phyloP scores from a whole-genome alignment of 2,888 invertebrate genomes.

The Melipona bicolor region DNA sequence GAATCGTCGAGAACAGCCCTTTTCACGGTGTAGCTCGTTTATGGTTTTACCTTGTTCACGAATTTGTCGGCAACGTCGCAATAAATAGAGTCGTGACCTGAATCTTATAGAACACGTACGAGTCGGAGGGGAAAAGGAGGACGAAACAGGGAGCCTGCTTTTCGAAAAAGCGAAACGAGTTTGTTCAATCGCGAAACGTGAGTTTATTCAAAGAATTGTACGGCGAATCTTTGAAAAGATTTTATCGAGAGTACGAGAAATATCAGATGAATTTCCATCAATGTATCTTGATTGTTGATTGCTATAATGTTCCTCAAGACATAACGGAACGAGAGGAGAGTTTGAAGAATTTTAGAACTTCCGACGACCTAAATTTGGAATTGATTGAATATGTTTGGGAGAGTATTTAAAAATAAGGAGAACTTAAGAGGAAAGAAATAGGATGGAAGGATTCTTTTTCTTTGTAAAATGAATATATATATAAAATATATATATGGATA shows the following conservation, averaged over 20 bases:
- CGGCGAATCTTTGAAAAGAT: not conserved
- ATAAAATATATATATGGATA: too few relatives aligned
- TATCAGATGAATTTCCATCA: too few relatives aligned
- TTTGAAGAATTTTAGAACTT: too few relatives aligned
- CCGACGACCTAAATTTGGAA: too few relatives aligned
- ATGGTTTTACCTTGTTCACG: not conserved
- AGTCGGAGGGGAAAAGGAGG: not conserved
- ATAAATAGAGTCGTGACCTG: not conserved
- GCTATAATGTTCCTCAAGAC: too few relatives aligned
- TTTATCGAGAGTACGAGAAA: not conserved
- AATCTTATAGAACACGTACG: not conserved
- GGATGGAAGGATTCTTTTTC: too few relatives aligned
- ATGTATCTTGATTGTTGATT: too few relatives aligned
- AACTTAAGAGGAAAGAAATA: too few relatives aligned
- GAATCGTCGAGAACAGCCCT: not conserved
- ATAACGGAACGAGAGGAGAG: too few relatives aligned
- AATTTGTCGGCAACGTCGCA: not conserved
- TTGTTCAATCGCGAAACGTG: not conserved
- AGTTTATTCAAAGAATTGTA: not conserved
- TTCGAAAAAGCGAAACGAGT: not conserved
- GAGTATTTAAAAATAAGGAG: too few relatives aligned
- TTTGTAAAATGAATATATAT: too few relatives aligned
- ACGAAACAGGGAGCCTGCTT: not conserved
- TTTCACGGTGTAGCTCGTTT: not conserved
- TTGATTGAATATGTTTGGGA: too few relatives aligned